phyloP scores from a whole-genome alignment of 2,797 vertebrate species.

The Falco concolor region DNA sequence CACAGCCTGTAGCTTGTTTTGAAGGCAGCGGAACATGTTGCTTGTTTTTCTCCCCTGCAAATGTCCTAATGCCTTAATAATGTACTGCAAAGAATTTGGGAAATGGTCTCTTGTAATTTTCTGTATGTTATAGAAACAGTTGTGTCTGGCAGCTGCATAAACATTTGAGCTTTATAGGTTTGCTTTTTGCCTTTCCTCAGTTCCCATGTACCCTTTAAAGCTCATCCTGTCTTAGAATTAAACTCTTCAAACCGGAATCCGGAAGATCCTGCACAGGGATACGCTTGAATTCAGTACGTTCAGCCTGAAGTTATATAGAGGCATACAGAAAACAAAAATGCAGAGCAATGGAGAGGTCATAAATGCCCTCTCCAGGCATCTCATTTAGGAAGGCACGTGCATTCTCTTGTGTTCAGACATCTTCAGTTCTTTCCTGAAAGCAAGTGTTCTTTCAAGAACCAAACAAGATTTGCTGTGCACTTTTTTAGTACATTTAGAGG shows the following conservation, averaged over 20 bases:
- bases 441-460: background rate
- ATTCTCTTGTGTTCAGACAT: background rate
- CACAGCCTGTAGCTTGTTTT: background rate
- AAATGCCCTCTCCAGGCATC: background rate
- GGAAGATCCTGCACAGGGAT: background rate
- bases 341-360: background rate
- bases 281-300: background rate
- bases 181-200: background rate
- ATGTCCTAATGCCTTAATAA: background rate
- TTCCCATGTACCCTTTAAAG: background rate
- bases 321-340: background rate
- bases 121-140: background rate
- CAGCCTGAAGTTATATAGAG: background rate
- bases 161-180: background rate
- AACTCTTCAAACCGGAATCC: background rate
- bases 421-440: background rate
- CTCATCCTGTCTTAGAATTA: background rate
- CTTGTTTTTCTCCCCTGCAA: background rate
- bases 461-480: background rate
- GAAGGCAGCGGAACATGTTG: background rate
- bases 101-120: background rate
- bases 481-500: background rate
- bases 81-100: background rate
- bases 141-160: background rate
- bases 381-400: background rate